These are phyloP conservation scores for Sebastes taczanowskii DNA, from an alignment of 2,797 vertebrate genomes.

Conservation along the genomic window DNA sequence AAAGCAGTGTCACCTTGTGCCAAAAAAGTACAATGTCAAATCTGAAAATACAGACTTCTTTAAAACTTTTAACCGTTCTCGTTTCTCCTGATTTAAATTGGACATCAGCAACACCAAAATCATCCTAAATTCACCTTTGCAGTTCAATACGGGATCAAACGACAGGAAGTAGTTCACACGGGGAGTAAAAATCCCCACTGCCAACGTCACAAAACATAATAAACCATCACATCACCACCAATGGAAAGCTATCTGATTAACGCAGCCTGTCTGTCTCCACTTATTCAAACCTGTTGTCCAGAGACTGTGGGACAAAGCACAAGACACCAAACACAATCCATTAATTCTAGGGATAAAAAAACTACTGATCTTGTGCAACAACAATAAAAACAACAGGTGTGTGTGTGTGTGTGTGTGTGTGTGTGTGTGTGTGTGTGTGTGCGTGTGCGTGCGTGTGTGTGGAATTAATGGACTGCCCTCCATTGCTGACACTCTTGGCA, in stretches of 20 bases:
- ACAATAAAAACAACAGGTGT: constrained; percentile 23
- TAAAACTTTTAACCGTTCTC: constrained; percentile 76
- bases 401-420: no score
- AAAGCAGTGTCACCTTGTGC: constrained; percentile 84
- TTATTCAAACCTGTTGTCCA: constrained; percentile 16
- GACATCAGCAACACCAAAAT: constrained; percentile 41
- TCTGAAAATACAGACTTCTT: constrained; percentile 76
- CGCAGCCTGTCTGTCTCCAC: constrained; percentile 21
- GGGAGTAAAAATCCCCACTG: constrained; percentile 21
- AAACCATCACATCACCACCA: constrained; percentile 36
- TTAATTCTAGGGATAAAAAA: constrained; percentile 13
- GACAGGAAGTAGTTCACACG: constrained; percentile 40
- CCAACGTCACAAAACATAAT: constrained; percentile 45
- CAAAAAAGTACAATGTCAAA: constrained; percentile 75
- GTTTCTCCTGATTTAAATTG: constrained; percentile 65
- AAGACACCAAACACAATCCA: constrained; percentile 48
- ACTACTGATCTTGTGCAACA: constrained; percentile 50
- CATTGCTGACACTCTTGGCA: constrained; percentile 28
- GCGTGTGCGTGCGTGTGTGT: background rate
- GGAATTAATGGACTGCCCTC: constrained; percentile 20
- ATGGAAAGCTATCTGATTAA: constrained; percentile 43
- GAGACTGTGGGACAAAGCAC: constrained; percentile 22
- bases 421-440: no score
- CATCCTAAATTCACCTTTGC: constrained; percentile 37
- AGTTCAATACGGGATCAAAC: constrained; percentile 44